These are phyloP conservation scores for Propithecus deckenii DNA, from an alignment of 2,797 vertebrate genomes.

Conservation along the genomic window DNA sequence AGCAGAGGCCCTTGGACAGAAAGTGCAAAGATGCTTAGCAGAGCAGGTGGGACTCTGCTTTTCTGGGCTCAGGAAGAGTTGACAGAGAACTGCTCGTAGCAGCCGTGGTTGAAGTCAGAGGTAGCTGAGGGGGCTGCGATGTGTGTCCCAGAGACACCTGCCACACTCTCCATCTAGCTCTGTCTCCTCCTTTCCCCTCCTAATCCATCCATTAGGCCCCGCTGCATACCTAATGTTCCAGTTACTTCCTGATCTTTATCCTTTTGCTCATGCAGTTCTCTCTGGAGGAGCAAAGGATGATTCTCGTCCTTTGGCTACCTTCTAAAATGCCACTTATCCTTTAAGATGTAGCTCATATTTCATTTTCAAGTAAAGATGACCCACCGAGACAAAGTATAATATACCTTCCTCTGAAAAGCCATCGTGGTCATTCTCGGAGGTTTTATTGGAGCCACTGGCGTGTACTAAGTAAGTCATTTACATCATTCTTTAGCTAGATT, in stretches of 20 bases:
- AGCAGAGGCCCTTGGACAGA: background rate
- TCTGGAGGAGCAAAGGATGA: background rate
- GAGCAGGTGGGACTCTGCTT: background rate
- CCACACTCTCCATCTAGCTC: background rate
- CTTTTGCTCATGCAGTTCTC: background rate
- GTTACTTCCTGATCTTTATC: background rate
- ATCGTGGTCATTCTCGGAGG: background rate
- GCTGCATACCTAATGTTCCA: background rate
- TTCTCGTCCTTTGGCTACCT: background rate
- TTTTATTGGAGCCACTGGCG: background rate
- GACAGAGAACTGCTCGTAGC: background rate
- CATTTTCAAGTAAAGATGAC: background rate
- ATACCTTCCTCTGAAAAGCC: background rate
- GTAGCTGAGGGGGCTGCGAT: background rate
- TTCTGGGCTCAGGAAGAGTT: background rate
- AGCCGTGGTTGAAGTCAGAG: background rate
- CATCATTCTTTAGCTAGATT: background rate
- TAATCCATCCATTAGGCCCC: background rate
- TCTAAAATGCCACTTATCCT: background rate
- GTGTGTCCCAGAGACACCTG: background rate
- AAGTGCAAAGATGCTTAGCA: background rate
- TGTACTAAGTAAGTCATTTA: background rate
- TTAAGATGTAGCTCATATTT: background rate
- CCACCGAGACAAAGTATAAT: background rate
- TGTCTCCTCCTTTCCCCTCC: background rate